Evolutionary conservation across 2,888 invertebrate genomes (phyloP).

Genomic region (Cephalotes varians): DNA sequence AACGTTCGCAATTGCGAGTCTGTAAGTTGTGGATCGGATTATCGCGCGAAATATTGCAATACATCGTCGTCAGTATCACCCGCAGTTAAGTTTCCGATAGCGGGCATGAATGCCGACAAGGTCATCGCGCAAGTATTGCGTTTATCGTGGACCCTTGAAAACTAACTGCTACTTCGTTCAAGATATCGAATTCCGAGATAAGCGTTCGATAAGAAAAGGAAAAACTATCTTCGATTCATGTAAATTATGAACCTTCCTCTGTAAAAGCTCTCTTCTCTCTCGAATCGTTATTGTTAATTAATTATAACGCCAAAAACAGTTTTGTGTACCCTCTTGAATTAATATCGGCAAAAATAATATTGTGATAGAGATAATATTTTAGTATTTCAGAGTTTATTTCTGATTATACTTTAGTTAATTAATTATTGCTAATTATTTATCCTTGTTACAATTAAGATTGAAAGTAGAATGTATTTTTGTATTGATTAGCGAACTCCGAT

Average conservation of each 20-base stretch:
- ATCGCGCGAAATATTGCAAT: conserved; percentile 60
- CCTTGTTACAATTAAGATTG: neutral
- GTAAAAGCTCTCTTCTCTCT: neutral
- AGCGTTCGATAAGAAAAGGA: neutral
- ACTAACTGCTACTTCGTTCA: conserved; percentile 5
- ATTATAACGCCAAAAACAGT: neutral
- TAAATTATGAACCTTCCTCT: neutral
- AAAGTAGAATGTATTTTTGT: neutral
- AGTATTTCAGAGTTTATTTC: neutral
- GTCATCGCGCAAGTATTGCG: conserved; percentile 44
- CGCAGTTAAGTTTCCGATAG: conserved; percentile 44
- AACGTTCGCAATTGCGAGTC: neutral
- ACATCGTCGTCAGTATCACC: conserved; percentile 38
- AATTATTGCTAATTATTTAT: neutral
- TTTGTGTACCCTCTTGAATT: neutral
- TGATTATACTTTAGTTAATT: neutral
- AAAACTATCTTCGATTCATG: neutral
- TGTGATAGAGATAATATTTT: neutral
- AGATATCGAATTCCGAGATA: conserved; percentile 17
- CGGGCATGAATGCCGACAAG: conserved; percentile 53
- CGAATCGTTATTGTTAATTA: neutral
- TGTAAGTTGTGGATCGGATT: conserved; percentile 34
- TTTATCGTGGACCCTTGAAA: conserved; percentile 65
- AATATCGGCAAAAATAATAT: neutral
- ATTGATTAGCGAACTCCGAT: neutral